These are phyloP conservation scores for Anthophora plumipes DNA, from an alignment of 2,888 invertebrate species.

Conservation along the genomic window DNA sequence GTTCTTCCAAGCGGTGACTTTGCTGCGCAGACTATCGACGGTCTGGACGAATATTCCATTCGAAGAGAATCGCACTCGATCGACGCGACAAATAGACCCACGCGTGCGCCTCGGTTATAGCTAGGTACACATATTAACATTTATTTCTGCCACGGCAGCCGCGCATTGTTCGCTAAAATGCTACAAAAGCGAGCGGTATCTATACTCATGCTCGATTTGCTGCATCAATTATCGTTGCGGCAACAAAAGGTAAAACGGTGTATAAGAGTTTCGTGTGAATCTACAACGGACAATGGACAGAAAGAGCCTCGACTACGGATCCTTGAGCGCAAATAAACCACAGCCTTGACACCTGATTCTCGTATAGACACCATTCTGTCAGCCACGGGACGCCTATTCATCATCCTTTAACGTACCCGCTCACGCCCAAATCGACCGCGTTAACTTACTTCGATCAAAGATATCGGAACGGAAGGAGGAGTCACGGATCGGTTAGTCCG, in stretches of 20 bases:
- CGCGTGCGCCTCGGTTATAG: too few species aligned
- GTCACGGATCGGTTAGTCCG: too few species aligned
- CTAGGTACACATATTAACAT: too few species aligned
- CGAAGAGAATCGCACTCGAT: too few species aligned
- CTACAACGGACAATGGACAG: constrained; percentile 15
- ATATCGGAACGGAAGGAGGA: too few species aligned
- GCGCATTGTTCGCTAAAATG: not conserved
- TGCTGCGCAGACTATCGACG: too few species aligned
- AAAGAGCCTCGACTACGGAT: constrained; percentile 23
- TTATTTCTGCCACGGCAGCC: not conserved
- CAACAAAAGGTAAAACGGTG: constrained; percentile 42
- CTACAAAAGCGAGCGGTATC: constrained; percentile 12
- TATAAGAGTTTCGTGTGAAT: constrained; percentile 14
- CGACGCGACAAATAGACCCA: too few species aligned
- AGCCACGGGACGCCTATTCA: constrained; percentile 59
- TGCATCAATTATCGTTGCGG: constrained; percentile 51
- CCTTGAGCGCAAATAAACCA: constrained; percentile 67
- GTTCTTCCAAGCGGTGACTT: too few species aligned
- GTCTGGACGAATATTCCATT: too few species aligned
- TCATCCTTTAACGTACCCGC: constrained; percentile 51
- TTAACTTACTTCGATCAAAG: not conserved
- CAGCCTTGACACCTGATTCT: constrained; percentile 72
- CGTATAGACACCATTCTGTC: constrained; percentile 53
- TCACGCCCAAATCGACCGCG: constrained; percentile 37
- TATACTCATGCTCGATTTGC: constrained; percentile 14